These are phyloP conservation scores for mouse (Mus musculus) DNA, from an alignment of 2,113 vertebrate species.

Conservation along the genomic window GRCm39 chr12:97206501-97207000, in stretches of 20 bases:
- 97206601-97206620: too few species aligned
- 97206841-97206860: neutral
- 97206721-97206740: too few species aligned
- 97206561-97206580: neutral
- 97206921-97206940: neutral
- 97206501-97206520: neutral
- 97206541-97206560: neutral
- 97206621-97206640: neutral
- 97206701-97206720: neutral
- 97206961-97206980: neutral
- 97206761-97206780: neutral
- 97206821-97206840: neutral
- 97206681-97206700: neutral
- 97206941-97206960: too few species aligned
- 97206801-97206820: neutral
- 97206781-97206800: neutral
- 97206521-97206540: neutral
- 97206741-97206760: too few species aligned
- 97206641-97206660: neutral
- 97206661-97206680: neutral
- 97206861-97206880: neutral
- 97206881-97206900: neutral
- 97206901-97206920: neutral
- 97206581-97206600: neutral
- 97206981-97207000: neutral